These are phyloP conservation scores for Lates japonicus DNA, from an alignment of 2,797 vertebrate genomes.

Conservation along the genomic window DNA sequence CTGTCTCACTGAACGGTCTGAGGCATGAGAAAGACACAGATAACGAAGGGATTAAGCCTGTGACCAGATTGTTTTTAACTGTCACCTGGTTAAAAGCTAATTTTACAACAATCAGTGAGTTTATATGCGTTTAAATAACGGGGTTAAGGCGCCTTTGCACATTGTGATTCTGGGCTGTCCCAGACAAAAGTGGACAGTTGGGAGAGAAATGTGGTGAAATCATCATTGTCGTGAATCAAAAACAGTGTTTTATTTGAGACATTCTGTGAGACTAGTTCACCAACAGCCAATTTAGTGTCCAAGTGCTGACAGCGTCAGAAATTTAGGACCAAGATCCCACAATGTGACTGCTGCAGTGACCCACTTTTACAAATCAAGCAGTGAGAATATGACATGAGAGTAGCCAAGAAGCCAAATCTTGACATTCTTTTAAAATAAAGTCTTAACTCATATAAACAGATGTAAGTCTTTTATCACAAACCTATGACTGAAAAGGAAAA, in stretches of 20 bases:
- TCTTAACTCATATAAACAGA: neutral
- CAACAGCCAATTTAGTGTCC: neutral
- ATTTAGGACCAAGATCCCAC: neutral
- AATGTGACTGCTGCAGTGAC: neutral
- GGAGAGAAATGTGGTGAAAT: neutral
- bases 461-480: neutral
- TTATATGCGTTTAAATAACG: conserved; percentile 14
- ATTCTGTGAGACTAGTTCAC: neutral
- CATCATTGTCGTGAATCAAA: neutral
- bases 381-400: neutral
- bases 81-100: conserved; percentile 43
- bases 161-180: neutral
- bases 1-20: conserved; percentile 38
- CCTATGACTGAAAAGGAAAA: neutral
- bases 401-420: neutral
- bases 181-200: neutral
- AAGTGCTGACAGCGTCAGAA: neutral
- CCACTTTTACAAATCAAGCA: neutral
- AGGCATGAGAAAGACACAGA: conserved; percentile 55
- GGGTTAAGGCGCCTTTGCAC: neutral
- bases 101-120: conserved; percentile 4
- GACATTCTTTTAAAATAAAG: neutral
- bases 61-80: conserved; percentile 9
- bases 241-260: neutral
- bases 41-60: conserved; percentile 26